Evolutionary conservation across 1,140 invertebrate species (phyloP).

Genomic region (Dendroctonus ponderosae): DNA sequence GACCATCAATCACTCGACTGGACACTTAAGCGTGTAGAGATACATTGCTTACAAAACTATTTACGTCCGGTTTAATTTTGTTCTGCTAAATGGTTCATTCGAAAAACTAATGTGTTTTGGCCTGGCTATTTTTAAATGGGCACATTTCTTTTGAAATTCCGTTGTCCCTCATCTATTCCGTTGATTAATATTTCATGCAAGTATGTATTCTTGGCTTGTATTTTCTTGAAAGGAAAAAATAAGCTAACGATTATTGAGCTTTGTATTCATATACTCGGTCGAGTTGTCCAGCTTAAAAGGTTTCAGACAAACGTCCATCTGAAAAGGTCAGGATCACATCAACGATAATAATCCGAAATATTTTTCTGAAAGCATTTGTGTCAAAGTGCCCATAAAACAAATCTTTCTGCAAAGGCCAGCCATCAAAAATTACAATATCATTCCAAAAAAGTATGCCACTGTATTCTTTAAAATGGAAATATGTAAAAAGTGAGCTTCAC

Average conservation of each 20-base stretch:
- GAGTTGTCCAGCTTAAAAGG: no score
- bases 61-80: constrained; percentile 24
- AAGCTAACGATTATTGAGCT: no score
- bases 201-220: no score
- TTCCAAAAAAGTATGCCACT: constrained; percentile 17
- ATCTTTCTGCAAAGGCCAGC: constrained; percentile 4
- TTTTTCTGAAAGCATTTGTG: constrained; percentile 12
- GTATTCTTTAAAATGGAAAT: constrained; percentile 32
- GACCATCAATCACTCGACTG: constrained; percentile 20
- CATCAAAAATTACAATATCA: constrained; percentile 14
- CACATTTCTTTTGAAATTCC: constrained; percentile 2
- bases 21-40: constrained; percentile 23
- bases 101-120: constrained; percentile 17
- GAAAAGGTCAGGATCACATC: neutral
- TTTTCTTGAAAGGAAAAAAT: no score
- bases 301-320: no score
- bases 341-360: neutral
- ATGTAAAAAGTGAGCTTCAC: constrained; percentile 25
- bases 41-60: constrained; percentile 25
- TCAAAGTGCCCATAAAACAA: constrained; percentile 15
- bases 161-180: neutral
- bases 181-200: constrained; percentile 7
- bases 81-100: constrained; percentile 18
- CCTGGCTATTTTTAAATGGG: constrained; percentile 9
- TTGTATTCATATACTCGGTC: no score